A percentile compares a stretch with the other conserved stretches of the same genome.
Evolutionary conservation across 2,113 vertebrate genomes (phyloP).

Genomic region (Forbesichthys papilliferus): DNA sequence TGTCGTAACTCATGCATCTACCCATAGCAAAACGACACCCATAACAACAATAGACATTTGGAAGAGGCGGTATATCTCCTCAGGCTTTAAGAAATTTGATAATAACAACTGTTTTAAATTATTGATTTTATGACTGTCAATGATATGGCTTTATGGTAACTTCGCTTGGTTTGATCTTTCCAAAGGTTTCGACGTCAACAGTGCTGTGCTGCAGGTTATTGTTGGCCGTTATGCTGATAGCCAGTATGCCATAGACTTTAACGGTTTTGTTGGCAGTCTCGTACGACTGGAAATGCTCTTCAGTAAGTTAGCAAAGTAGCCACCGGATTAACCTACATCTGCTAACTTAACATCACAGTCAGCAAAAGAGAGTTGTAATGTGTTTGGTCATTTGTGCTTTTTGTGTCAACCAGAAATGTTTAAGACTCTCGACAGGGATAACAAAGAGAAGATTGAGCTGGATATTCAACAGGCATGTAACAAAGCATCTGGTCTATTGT

Average conservation of each 20-base stretch:
- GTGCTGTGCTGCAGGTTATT: conserved; percentile 77
- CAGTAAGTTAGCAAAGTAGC: conserved; percentile 77
- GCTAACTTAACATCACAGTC: background rate
- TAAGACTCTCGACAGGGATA: conserved; percentile 48
- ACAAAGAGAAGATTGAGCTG: conserved; percentile 64
- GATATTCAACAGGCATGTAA: conserved; percentile 60
- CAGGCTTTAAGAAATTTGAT: no score
- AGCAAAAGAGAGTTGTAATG: no score
- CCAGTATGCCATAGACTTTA: conserved; percentile 78
- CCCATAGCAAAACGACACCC: background rate
- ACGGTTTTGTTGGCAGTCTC: conserved; percentile 83
- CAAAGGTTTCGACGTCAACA: conserved; percentile 82
- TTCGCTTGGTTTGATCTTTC: background rate
- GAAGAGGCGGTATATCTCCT: conserved; percentile 11
- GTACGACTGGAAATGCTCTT: conserved; percentile 84
- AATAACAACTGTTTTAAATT: no score
- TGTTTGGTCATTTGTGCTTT: conserved; percentile 16
- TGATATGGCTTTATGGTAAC: background rate
- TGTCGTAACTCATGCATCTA: no score
- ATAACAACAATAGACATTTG: conserved; percentile 23
- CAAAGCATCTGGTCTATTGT: background rate
- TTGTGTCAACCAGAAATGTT: conserved; percentile 67
- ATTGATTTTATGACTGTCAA: no score
- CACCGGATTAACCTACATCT: background rate
- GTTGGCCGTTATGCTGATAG: conserved; percentile 67